Evolutionary conservation across 2,113 vertebrate genomes (phyloP).

Genomic region (Cariama cristata): DNA sequence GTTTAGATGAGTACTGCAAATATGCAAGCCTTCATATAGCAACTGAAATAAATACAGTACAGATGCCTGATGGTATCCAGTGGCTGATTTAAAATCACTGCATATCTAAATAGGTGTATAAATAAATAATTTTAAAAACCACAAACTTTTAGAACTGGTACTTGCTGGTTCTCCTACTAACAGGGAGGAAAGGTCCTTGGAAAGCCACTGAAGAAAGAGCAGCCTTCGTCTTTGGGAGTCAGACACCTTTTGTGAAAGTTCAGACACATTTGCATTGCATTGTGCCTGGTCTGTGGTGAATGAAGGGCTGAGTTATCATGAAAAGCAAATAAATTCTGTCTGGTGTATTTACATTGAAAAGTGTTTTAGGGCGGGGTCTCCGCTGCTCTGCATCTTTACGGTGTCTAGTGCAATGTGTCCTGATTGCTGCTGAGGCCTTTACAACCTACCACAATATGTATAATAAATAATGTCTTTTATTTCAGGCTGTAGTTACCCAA

Average conservation of each 20-base stretch:
- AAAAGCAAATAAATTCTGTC: conserved; percentile 17
- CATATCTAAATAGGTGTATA: neutral
- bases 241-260: neutral
- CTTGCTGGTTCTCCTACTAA: neutral
- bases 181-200: neutral
- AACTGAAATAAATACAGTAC: neutral
- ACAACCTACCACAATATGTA: neutral
- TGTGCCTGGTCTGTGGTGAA: neutral
- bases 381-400: accelerated
- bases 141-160: neutral
- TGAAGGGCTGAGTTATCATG: neutral
- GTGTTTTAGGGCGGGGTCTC: neutral
- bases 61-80: neutral
- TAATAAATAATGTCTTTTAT: neutral
- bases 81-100: neutral
- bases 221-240: neutral
- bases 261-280: neutral
- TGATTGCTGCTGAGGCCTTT: neutral
- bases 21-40: neutral
- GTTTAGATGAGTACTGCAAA: neutral
- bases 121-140: neutral
- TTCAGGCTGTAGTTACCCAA: neutral
- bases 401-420: neutral
- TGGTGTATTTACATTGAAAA: conserved; percentile 6
- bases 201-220: neutral